Evolutionary conservation across 2,113 vertebrate genomes (phyloP).

Genomic region (Gymnogyps californianus): DNA sequence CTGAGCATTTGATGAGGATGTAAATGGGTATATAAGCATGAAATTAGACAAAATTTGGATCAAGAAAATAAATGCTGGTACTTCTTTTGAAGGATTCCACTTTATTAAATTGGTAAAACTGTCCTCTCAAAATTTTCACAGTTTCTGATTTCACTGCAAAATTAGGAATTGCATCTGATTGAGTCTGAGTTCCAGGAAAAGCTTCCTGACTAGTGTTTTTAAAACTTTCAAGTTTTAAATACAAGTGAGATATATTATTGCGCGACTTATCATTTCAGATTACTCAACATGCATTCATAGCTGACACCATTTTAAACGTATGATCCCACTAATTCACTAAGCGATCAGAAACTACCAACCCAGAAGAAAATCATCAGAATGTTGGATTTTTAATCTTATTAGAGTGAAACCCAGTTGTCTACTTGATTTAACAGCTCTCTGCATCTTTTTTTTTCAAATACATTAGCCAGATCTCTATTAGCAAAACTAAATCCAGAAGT

Average conservation of each 20-base stretch:
- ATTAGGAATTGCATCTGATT: background rate
- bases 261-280: background rate
- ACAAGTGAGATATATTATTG: background rate
- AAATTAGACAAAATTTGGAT: background rate
- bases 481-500: background rate
- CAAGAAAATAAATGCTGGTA: background rate
- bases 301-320: background rate
- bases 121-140: background rate
- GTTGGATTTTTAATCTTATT: background rate
- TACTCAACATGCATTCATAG: background rate
- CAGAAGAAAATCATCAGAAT: background rate
- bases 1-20: background rate
- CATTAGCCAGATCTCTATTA: background rate
- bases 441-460: background rate
- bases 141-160: background rate
- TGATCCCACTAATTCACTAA: background rate
- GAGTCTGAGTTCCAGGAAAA: background rate
- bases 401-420: background rate
- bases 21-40: background rate
- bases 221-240: background rate
- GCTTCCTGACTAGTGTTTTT: background rate
- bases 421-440: background rate
- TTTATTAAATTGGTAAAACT: background rate
- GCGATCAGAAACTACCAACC: background rate
- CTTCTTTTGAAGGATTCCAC: background rate